These are phyloP conservation scores for Pammene aurita DNA, from an alignment of 2,888 invertebrate species.

Conservation along the genomic window DNA sequence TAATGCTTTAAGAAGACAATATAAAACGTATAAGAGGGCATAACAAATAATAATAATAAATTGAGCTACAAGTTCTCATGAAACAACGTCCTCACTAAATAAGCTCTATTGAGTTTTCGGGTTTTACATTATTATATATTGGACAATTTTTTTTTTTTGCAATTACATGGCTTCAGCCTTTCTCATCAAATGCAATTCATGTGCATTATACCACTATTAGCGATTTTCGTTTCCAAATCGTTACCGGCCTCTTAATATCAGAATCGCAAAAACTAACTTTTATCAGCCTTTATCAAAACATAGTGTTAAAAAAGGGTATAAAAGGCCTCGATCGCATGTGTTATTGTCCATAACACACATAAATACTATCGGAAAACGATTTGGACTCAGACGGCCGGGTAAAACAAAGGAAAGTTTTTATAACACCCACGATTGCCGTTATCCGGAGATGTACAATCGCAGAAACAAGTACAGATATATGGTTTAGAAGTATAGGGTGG, in stretches of 20 bases:
- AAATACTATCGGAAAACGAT: slow-evolving; percentile 79
- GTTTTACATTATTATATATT: no score
- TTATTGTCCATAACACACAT: slow-evolving; percentile 75
- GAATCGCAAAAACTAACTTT: background rate
- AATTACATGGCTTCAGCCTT: no score
- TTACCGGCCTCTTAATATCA: background rate
- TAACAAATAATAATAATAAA: no score
- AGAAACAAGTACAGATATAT: slow-evolving; percentile 46
- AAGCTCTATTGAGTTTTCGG: no score
- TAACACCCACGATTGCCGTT: slow-evolving; percentile 63
- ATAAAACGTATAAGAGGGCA: no score
- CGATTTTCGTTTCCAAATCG: no score
- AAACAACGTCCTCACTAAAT: no score
- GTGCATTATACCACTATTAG: no score
- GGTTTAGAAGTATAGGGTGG: background rate
- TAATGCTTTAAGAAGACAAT: no score
- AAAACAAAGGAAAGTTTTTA: slow-evolving; percentile 78
- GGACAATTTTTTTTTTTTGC: no score
- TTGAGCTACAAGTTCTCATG: no score
- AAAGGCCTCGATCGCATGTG: slow-evolving; percentile 61
- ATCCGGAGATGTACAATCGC: slow-evolving; percentile 52
- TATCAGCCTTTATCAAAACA: slow-evolving; percentile 31
- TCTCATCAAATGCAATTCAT: no score
- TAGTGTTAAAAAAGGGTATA: slow-evolving; percentile 47
- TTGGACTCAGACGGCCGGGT: slow-evolving; percentile 65